These are phyloP conservation scores for Oeneis ivallda DNA, from an alignment of 2,888 invertebrate species.

Conservation along the genomic window DNA sequence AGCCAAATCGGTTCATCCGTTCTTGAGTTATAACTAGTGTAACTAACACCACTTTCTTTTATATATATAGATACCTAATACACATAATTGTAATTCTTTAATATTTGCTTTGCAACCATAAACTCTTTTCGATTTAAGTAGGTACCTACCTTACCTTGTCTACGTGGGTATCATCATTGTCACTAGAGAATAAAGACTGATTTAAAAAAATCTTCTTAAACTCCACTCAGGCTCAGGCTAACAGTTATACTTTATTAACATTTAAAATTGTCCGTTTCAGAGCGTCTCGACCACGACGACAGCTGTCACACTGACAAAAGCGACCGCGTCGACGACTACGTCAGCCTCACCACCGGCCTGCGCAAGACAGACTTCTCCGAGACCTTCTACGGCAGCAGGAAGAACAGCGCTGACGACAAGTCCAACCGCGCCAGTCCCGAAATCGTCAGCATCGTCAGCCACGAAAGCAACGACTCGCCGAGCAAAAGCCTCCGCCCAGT, in stretches of 20 bases:
- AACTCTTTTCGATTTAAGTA: too few species aligned
- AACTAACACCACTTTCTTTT: too few species aligned
- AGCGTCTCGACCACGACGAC: conserved; percentile 84
- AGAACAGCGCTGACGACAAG: conserved; percentile 68
- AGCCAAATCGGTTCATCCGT: too few species aligned
- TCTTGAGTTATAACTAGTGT: too few species aligned
- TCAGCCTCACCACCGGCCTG: conserved; percentile 86
- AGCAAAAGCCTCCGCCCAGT: conserved; percentile 69
- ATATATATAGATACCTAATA: too few species aligned
- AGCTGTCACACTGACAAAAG: conserved; percentile 68
- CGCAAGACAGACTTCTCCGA: conserved; percentile 86
- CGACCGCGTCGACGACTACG: conserved; percentile 79
- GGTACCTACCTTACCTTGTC: too few species aligned
- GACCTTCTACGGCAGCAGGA: conserved; percentile 82
- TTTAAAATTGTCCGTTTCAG: conserved; percentile 61
- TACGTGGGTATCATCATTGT: too few species aligned
- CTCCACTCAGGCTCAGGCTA: background rate
- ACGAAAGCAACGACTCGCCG: conserved; percentile 69
- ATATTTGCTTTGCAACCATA: too few species aligned
- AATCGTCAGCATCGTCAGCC: conserved; percentile 63
- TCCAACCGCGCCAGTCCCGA: conserved; percentile 71
- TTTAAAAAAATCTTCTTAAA: too few species aligned
- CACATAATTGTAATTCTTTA: conserved; percentile 4
- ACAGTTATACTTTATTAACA: background rate
- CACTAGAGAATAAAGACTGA: too few species aligned